Base-by-base conservation (phyloP, 2,797 vertebrate genomes). In the Nannoperca obscura region DNA sequence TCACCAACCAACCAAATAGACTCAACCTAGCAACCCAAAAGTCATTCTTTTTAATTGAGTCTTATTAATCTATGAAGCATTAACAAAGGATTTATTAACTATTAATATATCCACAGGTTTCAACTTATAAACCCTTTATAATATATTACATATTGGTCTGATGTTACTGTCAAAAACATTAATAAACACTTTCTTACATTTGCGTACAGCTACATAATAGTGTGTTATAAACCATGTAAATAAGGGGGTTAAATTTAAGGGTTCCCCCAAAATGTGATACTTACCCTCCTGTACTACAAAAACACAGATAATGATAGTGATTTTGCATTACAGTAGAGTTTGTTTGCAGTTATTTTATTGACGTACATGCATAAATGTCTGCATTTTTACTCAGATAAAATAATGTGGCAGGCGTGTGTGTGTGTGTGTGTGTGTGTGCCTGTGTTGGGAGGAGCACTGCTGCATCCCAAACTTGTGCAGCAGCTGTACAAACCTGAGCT, bases 401-500 rank as follows among this genome's bases (percentile, higher is more conserved):
- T 14, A 24, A 38, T 49, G 15, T 24, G 14, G 9, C 1, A 10
- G 2, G 38, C 1, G 38, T 40, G 8, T 8, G 8, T 36, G 36
- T 36, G 8, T 36, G 6, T 0, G 9, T 65, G 20, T 52, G 32
- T 61, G 32, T 59, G 62, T 50, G 15, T 4, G 36, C n/a, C 3
- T 66, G 53, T 58, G 54, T 60, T 34, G 52, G 24, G 61, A 81
- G 44, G 22, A 55, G 34, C 9, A 24, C 20, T n/a, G 9, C 47
- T 42, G 27, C 10, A 24, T 78, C 34, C 7, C 8, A 74, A 44
- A 47, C 36, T 95, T 96, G 94, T 95, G 93, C 91, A 96, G 95
- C 92, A 96, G 96, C 96, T 95, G 96, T 92, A 95, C 95, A 96
- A 96, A 96, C 93, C 96, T 94, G 90, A 95, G 93, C 92, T 96